Base-by-base conservation (phyloP, 2,888 invertebrate species). In the Seira ritae region DNA sequence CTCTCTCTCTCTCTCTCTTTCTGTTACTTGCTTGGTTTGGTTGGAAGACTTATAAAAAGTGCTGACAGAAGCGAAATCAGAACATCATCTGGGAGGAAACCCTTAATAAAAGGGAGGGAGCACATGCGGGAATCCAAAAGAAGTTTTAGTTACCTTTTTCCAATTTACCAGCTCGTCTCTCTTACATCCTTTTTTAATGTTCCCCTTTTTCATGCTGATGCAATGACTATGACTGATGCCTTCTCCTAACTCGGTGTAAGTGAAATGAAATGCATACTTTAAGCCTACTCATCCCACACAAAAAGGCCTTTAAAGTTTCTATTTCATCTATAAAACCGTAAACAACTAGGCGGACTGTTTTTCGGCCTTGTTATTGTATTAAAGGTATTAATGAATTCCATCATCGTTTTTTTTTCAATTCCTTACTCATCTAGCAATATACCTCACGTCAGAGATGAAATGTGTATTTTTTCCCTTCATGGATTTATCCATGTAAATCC, bases 41-140 rank as follows among this genome's bases (percentile, higher is more conserved):
- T 20, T 74, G 42, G 66, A 31, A 50, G 76, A 76, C 76, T 66
- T 76, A 42, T 65, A 65, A 76, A 72, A 55, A 76, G 68, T 76
- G 76, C 76, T 76, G 76, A 76, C 76, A 55, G 76, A 1, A 55
- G 76, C 66, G 46, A 71, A 76, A 76, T 76, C 67, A 68, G 76
- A 76, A 76, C 76, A 67, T 75, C 42, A 42, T 42, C 42, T 42
- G 42, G 42, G 42, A 42, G 42, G 42, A 42, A 42, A 42, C 42
- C 42, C 42, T 42, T 42, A 42, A 42, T 42, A 42, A 42, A 42
- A 42, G 12, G 42, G 42, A 42, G 42, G 42, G 42, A 8, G 42
- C 42, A 42, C 42, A 42, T 42, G 42, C 42, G 42, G 42, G 42
- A 42, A 42, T 42, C 12, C 42, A 42, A 8, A 42, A 42, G 42